Evolutionary conservation across 2,888 invertebrate genomes (phyloP), one percentile per base, ranked within the genome.

Genomic region (Lycaena phlaeas): DNA sequence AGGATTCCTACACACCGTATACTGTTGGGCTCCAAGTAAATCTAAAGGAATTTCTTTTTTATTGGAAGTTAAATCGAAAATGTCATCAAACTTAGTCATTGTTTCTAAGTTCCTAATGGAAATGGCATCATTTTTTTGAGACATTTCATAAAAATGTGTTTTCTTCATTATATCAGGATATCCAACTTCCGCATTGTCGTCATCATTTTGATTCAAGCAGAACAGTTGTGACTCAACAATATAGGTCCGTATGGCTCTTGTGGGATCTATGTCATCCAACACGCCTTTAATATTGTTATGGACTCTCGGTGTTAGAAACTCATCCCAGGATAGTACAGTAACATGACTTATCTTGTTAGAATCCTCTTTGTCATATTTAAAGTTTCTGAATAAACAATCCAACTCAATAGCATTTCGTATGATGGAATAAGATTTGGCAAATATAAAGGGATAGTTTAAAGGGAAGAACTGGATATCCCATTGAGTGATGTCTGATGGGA

Each of bases 381-480:
- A 86, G 40, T 88, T 88, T 47, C 92, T 84, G 45, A 89, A 87
- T 11, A 88, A 56, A 56, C 92, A 92, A 63, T 92, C 92, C 15
- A 87, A 68, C 61, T 90, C 87, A 9, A 90, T 77, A 25, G 90
- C 81, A 53, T 73, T 74, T 34, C 77, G 57, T 0, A 85, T 70
- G 49, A 85, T 68, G 18, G 68, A 65, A 51, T 85, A 85, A 3
- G 84, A 79, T 42, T 87, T 77, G 17, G 82, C 72, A 53, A 79
- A 76, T 31, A 84, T 56, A 54, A 87, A 87, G 1, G 91, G 91
- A 59, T 89, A 90, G 62, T 91, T 91, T 74, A 91, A 87, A 1
- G 89, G 87, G 40, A 89, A 78, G 46, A 88, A 87, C 42, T 88
- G 82, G 38, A 88, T 85, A 14, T 76, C 78, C 60, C 89, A 84